These are phyloP conservation scores for Centropristis striata DNA, from an alignment of 2,113 vertebrate genomes.

Conservation along the genomic window DNA sequence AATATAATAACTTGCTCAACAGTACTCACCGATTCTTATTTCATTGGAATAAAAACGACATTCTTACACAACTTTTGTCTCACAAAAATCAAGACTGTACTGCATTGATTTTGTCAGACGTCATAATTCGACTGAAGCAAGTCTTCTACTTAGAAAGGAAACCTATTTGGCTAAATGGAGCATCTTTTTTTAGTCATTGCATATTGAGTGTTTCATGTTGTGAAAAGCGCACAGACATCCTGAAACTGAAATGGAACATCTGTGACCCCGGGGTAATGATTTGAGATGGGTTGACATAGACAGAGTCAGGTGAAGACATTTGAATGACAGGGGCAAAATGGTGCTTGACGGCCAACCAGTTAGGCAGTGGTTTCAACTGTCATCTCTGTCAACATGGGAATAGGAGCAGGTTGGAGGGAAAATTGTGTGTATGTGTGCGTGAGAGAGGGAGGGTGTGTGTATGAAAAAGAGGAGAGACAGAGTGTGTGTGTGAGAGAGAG, in stretches of 20 bases:
- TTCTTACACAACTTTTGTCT: neutral
- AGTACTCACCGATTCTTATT: neutral
- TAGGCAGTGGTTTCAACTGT: conserved; percentile 78
- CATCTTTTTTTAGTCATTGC: conserved; percentile 16
- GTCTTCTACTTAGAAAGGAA: neutral
- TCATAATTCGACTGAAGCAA: neutral
- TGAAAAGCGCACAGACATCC: conserved; percentile 29
- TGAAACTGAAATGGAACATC: conserved; percentile 61
- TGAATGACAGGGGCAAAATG: conserved; percentile 80
- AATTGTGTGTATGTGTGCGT: conserved; percentile 6
- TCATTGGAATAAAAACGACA: neutral
- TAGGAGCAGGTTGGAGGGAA: conserved; percentile 26
- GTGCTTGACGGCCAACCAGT: conserved; percentile 75
- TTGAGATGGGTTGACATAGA: conserved; percentile 64
- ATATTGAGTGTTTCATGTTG: conserved; percentile 5
- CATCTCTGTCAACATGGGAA: conserved; percentile 74
- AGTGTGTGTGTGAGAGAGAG: conserved; percentile 1
- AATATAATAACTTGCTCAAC: neutral
- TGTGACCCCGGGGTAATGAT: conserved; percentile 68
- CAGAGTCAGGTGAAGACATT: conserved; percentile 71
- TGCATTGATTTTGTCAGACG: neutral
- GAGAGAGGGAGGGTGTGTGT: neutral
- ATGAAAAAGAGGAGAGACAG: conserved; percentile 1
- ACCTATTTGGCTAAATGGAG: neutral
- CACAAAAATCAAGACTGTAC: neutral